Evolutionary conservation across 2,888 invertebrate genomes (phyloP).

Genomic region (Drosophila borborema): DNA sequence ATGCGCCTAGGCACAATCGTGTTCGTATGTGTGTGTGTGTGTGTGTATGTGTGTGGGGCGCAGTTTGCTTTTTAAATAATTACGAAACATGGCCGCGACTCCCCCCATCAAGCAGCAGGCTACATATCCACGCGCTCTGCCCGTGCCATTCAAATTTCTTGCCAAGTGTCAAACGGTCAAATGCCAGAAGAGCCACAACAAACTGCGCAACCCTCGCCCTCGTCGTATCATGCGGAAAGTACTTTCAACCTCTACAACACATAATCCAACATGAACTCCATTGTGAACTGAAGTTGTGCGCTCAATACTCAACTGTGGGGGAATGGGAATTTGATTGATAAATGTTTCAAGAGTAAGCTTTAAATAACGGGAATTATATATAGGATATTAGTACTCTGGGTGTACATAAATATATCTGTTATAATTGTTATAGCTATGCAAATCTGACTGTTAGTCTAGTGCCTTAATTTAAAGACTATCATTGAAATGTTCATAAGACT

Average conservation of each 20-base stretch:
- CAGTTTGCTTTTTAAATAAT: conserved; percentile 70
- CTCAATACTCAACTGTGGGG: not conserved
- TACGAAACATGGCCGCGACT: conserved; percentile 42
- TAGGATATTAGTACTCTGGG: not conserved
- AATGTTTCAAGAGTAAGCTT: not conserved
- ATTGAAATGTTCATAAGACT: not conserved
- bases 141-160: conserved; percentile 8
- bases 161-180: conserved; percentile 28
- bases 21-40: conserved; percentile 33
- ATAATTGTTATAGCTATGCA: not conserved
- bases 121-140: not conserved
- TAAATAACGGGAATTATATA: no score
- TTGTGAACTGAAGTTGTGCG: not conserved
- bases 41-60: conserved; percentile 7
- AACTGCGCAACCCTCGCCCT: conserved; percentile 17
- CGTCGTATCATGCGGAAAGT: conserved; percentile 24
- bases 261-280: not conserved
- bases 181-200: conserved; percentile 25
- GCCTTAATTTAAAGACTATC: not conserved
- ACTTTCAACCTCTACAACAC: conserved; percentile 24
- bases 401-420: not conserved
- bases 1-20: not conserved
- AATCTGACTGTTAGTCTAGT: not conserved
- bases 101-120: conserved; percentile 13
- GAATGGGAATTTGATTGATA: not conserved